Percentiles rank a stretch among this genome's conserved stretches.
Evolutionary conservation across 2,797 vertebrate species (phyloP).

Genomic region (Myripristis jacobus): DNA sequence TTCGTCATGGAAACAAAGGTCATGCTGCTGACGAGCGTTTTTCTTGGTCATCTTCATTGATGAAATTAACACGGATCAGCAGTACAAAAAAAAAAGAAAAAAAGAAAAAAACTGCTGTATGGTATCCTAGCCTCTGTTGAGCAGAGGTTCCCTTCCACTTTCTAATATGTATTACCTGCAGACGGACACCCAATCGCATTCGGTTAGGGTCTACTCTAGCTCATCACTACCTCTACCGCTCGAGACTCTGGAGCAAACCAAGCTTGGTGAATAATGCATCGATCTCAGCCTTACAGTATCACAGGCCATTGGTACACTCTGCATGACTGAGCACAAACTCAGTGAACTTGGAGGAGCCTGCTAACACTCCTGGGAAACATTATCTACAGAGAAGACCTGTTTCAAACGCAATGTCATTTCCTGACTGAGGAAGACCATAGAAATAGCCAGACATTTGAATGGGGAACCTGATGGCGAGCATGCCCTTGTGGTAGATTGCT

Average conservation of each 20-base stretch:
- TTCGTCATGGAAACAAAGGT: too few species aligned
- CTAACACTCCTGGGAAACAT: constrained; percentile 65
- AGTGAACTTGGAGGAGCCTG: constrained; percentile 65
- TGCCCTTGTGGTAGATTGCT: constrained; percentile 39
- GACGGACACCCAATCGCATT: constrained; percentile 6
- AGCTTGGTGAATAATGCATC: constrained; percentile 79
- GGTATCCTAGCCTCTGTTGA: too few species aligned
- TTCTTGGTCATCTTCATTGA: too few species aligned
- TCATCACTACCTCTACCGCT: constrained; percentile 23
- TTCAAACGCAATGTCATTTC: constrained; percentile 73
- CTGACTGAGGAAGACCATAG: constrained; percentile 54
- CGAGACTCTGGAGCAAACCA: constrained; percentile 52
- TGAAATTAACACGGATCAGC: too few species aligned
- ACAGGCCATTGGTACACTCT: constrained; percentile 62
- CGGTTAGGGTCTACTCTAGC: constrained; percentile 12
- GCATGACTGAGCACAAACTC: constrained; percentile 78
- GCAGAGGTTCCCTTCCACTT: neutral
- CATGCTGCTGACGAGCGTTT: too few species aligned
- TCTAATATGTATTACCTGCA: constrained; percentile 20
- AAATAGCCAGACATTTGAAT: constrained; percentile 50
- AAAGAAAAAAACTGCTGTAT: too few species aligned
- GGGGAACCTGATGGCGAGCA: constrained; percentile 35
- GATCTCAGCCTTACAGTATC: constrained; percentile 67
- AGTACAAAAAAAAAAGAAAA: too few species aligned
- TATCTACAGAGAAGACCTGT: constrained; percentile 56